These are phyloP conservation scores for Capitella teleta DNA, from an alignment of 1,140 invertebrate genomes.

Conservation along the genomic window DNA sequence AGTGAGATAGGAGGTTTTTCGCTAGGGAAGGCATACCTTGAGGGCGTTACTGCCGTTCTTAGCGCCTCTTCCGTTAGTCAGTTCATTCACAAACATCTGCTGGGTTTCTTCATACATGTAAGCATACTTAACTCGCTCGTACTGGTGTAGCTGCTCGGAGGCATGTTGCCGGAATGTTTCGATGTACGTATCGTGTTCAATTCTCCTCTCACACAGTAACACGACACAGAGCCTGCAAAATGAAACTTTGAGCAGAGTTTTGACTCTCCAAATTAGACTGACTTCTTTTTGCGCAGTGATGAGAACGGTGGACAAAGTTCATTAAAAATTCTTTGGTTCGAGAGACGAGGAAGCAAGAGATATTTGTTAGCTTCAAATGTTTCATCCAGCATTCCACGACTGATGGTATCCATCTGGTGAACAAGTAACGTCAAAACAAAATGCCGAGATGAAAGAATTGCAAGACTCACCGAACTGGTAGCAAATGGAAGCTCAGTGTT, in stretches of 20 bases:
- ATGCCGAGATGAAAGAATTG: conserved; percentile 58
- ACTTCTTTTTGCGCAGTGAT: conserved; percentile 59
- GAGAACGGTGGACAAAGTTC: conserved; percentile 78
- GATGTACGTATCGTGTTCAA: neutral
- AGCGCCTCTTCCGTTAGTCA: neutral
- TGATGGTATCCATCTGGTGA: conserved; percentile 29
- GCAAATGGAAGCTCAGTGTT: conserved; percentile 67
- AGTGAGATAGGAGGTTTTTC: no score
- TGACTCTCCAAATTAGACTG: conserved; percentile 1
- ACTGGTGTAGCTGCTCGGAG: neutral
- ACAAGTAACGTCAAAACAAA: neutral
- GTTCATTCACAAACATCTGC: neutral
- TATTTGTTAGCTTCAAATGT: conserved; percentile 81
- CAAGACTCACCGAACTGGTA: neutral
- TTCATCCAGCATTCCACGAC: conserved; percentile 60
- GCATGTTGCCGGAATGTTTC: conserved; percentile 1
- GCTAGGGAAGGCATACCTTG: neutral
- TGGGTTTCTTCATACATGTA: conserved; percentile 1
- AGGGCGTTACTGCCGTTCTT: neutral
- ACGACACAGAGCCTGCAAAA: conserved; percentile 2
- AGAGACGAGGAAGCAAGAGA: conserved; percentile 73
- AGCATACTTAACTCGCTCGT: neutral
- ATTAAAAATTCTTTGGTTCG: conserved; percentile 74
- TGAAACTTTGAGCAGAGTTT: neutral
- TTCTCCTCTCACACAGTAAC: neutral